A percentile compares a stretch with the other conserved stretches of the same genome.
Evolutionary conservation across 2,797 vertebrate species (phyloP).

Genomic region (Selene dorsalis): DNA sequence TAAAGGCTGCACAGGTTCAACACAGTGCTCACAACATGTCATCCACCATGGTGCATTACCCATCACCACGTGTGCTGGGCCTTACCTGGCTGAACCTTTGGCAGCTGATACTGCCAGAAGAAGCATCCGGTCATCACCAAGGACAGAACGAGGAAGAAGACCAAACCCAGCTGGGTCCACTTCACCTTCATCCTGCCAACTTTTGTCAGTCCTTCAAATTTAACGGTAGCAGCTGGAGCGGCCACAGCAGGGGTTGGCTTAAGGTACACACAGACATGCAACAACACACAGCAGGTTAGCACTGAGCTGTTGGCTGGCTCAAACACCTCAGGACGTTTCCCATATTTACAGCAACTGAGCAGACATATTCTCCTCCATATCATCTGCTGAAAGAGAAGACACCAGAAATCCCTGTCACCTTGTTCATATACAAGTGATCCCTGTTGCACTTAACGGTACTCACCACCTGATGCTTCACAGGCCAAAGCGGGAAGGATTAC

Average conservation of each 20-base stretch:
- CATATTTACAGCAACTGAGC: not conserved
- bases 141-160: slow-evolving; percentile 89
- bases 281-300: slow-evolving; percentile 13
- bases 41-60: not conserved
- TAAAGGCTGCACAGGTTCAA: not conserved
- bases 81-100: slow-evolving; percentile 87
- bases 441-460: slow-evolving; percentile 61
- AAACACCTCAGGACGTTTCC: not conserved
- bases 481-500: slow-evolving; percentile 58
- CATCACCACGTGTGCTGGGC: not conserved
- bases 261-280: slow-evolving; percentile 41
- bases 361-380: not conserved
- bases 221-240: slow-evolving; percentile 59
- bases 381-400: slow-evolving; percentile 17
- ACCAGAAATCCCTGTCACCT: slow-evolving; percentile 36
- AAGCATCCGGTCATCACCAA: slow-evolving; percentile 93
- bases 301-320: not conserved
- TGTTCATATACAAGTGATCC: slow-evolving; percentile 20
- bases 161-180: slow-evolving; percentile 85
- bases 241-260: slow-evolving; percentile 71
- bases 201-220: slow-evolving; percentile 76
- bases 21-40: not conserved
- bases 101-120: slow-evolving; percentile 94
- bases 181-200: slow-evolving; percentile 84
- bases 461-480: slow-evolving; percentile 74